Evolutionary conservation across 2,797 vertebrate genomes (phyloP), one percentile per base, ranked within the genome.

Genomic region (Champsocephalus esox): DNA sequence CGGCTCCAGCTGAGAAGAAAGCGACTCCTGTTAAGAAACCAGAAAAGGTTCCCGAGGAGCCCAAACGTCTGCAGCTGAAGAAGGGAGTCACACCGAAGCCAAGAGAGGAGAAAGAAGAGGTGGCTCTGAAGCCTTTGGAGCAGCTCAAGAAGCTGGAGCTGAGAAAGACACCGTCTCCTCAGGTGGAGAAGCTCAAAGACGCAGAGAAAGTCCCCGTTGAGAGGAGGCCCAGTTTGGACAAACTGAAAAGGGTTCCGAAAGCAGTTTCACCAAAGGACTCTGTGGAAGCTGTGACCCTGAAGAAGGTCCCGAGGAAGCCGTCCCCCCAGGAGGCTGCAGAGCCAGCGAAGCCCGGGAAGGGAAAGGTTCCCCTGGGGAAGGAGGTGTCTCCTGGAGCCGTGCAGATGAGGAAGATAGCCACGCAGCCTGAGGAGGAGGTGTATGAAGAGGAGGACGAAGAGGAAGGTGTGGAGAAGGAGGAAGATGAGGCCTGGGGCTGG

Each of bases 401-500:
- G 13, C 85, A 92, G 66, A 81, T 95, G 70, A 92, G 77, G 80
- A 95, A 96, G 83, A 67, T 95, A 0, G 84, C 91, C 51, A 95
- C 94, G 12, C 94, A 94, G 66, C 86, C 79, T 3, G 94, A 95
- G 75, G 95, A 95, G 82, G 91, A 96, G 86, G 87, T 94, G 32
- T 91, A 75, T 49, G 93, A 95, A 69, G 92, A 93, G 79, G 88
- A 88, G 66, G 75, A 48, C 2, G 81, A 24, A 24, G 24, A 92
- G 83, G 90, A 92, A 60, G 85, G 90, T 65, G 90, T 46, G 11
- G 83, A 73, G 63, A 81, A 87, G 56, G 94, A 93, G 21, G 93
- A 89, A 5, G 94, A 94, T n/a, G 94, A 96, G 84, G 73, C 85
- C 43, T 93, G 77, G 94, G 95, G 94, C 68, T 95, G 93, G 92